Percentiles rank a stretch among this genome's conserved stretches.
Conservation (phyloP, 92 coral and sea anemone species). For the Actinernus sp. region DNA sequence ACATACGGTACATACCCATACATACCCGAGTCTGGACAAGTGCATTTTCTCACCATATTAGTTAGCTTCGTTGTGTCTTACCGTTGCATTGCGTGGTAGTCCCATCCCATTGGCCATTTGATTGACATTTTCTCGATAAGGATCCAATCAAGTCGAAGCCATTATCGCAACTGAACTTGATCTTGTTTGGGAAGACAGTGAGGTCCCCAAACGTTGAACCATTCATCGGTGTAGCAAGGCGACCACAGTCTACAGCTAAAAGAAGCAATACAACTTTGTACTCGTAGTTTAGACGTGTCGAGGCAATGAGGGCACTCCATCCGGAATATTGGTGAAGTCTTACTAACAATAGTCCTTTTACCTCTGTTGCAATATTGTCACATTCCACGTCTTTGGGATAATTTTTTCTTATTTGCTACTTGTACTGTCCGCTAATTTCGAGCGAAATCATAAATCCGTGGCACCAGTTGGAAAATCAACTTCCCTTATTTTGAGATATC, state of each 20-base stretch:
- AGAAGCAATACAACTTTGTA: too few relatives aligned
- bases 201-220: conserved; percentile 35
- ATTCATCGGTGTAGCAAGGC: conserved; percentile 30
- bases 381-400: too few relatives aligned
- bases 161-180: conserved; percentile 52
- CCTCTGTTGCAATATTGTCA: too few relatives aligned
- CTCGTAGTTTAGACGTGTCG: too few relatives aligned
- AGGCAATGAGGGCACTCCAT: too few relatives aligned
- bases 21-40: background rate
- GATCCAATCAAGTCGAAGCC: conserved; percentile 67
- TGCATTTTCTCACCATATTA: background rate
- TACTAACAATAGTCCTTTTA: too few relatives aligned
- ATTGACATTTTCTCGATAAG: conserved; percentile 19
- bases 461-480: too few relatives aligned
- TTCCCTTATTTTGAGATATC: too few relatives aligned
- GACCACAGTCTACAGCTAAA: conserved; percentile 58
- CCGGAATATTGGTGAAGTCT: too few relatives aligned
- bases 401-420: too few relatives aligned
- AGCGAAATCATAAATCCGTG: too few relatives aligned
- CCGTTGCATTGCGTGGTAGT: conserved; percentile 16
- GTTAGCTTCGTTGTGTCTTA: conserved; percentile 13
- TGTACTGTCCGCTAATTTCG: too few relatives aligned
- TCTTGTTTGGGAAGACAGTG: conserved; percentile 50
- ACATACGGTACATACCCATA: background rate
- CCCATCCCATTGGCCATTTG: conserved; percentile 65